Base-by-base conservation (phyloP, 2,113 vertebrate genomes). In the Illadopsis cleaveri region DNA sequence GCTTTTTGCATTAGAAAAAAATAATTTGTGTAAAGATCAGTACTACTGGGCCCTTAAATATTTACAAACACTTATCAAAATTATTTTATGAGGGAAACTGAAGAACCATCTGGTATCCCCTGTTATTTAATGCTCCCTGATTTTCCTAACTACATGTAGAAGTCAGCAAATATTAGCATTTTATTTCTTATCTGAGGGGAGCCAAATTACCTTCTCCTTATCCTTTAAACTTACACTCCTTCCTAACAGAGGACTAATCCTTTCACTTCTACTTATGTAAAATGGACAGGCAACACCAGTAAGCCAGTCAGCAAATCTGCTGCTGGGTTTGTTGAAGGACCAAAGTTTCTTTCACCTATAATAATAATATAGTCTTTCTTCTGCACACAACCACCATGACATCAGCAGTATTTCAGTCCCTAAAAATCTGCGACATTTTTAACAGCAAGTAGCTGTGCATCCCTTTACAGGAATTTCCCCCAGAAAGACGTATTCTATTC, bases 31-130 rank as follows among this genome's bases (percentile, higher is more conserved):
- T 83, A 82, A 88, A 86, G n/a, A 42, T 62, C 76, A 72, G 20
- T 88, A 60, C 17, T 65, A 84, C 25, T 1, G 2, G 22, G n/a
- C 5, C 53, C 45, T 95, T 84, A 88, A 94, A 90, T 95, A 94
- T 95, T 96, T 94, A 79, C 87, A 79, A 96, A 94, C 30, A 90
- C 57, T 58, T 69, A 90, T 23, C 47, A 89, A 72, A 89, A 86
- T 53, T 86, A 90, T 91, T 90, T 94, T 76, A 84, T 86, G 60
- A 93, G 37, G 22, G 80, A 96, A 88, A 66, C 30, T 77, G 71
- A 89, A 82, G 50, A 88, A 93, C 73, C 47, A 45, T 68, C 78
- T 89, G 48, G 18, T 84, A 72, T 76, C 10, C 33, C 64, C 44
- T 50, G 33, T 69, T 82, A 82, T 58, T 86, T 89, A 85, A 90